Base-by-base conservation (phyloP, 2,888 invertebrate species). In the Mechanitis messenoides region DNA sequence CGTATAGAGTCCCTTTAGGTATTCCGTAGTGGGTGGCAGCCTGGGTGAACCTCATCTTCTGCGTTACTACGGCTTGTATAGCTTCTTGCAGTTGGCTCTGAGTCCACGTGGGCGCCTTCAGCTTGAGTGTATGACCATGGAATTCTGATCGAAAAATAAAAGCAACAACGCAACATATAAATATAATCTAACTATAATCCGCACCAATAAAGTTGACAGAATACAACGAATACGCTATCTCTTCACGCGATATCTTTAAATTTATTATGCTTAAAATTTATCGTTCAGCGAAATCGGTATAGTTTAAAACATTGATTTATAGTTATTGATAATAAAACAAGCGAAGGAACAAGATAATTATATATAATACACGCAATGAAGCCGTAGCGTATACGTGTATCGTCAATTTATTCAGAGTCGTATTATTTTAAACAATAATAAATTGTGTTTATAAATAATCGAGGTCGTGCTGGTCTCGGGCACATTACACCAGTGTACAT, bases 21-120 rank as follows among this genome's bases (percentile, higher is more conserved):
- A 95, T 94, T 64, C 93, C 92, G 84, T 92, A 95, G 72, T 92
- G 91, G 28, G 92, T 90, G 12, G 94, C 92, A 0, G 95, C 94
- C 81, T 94, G 94, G 4, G 95, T 94, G 84, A 95, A 95, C 64
- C 94, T 92, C 94, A 95, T 93, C 78, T 92, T 91, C 82, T 95
- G 95, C 3, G 92, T 93, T 71, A 94, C 93, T 56, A 95, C 94
- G 1, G 94, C 94, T 73, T 93, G 92, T 67, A 95, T 94, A 54
- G 95, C 95, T 77, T 94, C 93, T 80, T 93, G 93, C 53, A 95
- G 92, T 79, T 94, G 93, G 62, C 90, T 91, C 76, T 94, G 93
- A 11, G 93, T 93, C 95, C 95, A 95, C 67, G 93, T 93, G 56
- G 94, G 94, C 56, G 93, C 92, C 91, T 94, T 94, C 91, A 93